Evolutionary conservation across 1,140 invertebrate genomes (phyloP).

Genomic region (Oedothorax gibbosus): DNA sequence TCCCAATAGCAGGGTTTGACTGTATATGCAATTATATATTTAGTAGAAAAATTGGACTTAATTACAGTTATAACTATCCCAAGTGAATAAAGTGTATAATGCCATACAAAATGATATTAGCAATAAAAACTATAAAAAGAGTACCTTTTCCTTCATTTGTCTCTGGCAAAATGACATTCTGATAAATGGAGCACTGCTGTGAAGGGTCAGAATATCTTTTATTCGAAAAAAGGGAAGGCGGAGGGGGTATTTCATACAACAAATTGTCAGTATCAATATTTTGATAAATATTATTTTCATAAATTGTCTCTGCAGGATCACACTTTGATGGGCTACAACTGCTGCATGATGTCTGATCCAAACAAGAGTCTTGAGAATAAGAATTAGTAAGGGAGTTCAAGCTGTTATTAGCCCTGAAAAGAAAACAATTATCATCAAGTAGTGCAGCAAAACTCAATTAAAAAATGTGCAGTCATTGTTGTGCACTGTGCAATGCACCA

Average conservation of each 20-base stretch:
- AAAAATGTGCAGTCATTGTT: too few relatives aligned
- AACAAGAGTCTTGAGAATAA: conserved; percentile 52
- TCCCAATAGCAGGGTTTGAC: too few relatives aligned
- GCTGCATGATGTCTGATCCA: conserved; percentile 55
- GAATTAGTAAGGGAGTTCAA: conserved; percentile 46
- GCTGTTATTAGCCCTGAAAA: conserved; percentile 40
- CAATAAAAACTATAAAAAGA: neutral
- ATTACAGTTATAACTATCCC: too few relatives aligned
- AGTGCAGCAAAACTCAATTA: too few relatives aligned
- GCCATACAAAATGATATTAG: neutral
- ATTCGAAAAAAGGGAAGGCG: conserved; percentile 51
- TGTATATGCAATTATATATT: too few relatives aligned
- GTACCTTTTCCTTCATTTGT: conserved; percentile 48
- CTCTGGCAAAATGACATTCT: conserved; percentile 31
- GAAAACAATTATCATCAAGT: neutral
- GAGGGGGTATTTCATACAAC: conserved; percentile 59
- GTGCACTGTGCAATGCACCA: too few relatives aligned
- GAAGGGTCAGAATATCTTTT: conserved; percentile 58
- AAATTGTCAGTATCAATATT: conserved; percentile 47
- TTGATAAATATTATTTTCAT: conserved; percentile 57
- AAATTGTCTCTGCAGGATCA: conserved; percentile 46
- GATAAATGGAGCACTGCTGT: conserved; percentile 50
- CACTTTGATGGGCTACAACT: conserved; percentile 59
- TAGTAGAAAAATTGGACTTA: too few relatives aligned
- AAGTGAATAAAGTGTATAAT: too few relatives aligned